These are phyloP conservation scores for Aythya baeri DNA, from an alignment of 2,113 vertebrate genomes.

Conservation along the genomic window DNA sequence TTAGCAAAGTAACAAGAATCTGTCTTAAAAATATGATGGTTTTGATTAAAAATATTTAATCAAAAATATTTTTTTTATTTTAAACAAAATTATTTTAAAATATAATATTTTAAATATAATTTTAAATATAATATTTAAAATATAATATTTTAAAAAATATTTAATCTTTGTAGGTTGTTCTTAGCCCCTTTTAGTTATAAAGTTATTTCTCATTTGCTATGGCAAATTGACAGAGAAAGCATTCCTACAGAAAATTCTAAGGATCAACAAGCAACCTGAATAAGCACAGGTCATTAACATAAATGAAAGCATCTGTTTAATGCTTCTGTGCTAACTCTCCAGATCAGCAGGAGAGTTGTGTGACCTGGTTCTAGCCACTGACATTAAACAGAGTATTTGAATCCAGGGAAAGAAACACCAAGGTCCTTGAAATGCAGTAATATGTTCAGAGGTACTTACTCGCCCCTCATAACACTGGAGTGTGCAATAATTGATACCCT, in stretches of 20 bases:
- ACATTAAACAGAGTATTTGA: neutral
- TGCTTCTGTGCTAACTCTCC: neutral
- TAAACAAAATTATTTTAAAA: too few relatives aligned
- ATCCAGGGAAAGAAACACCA: neutral
- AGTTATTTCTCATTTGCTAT: neutral
- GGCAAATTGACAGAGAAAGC: neutral
- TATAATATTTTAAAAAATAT: too few relatives aligned
- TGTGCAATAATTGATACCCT: neutral
- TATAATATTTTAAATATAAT: too few relatives aligned
- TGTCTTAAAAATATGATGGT: neutral
- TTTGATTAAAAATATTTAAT: neutral
- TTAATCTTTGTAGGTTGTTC: neutral
- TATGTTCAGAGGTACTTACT: neutral
- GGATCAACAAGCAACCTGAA: neutral
- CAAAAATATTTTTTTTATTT: too few relatives aligned
- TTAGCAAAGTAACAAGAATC: neutral
- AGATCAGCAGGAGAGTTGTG: neutral
- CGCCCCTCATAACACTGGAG: neutral
- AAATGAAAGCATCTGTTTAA: neutral
- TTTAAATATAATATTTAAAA: too few relatives aligned
- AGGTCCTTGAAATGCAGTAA: neutral
- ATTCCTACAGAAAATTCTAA: neutral
- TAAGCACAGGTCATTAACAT: neutral
- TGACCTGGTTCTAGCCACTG: accelerated
- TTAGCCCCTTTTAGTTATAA: neutral